phyloP scores from a whole-genome alignment of 2,888 invertebrate species.

The Philonicus albiceps region DNA sequence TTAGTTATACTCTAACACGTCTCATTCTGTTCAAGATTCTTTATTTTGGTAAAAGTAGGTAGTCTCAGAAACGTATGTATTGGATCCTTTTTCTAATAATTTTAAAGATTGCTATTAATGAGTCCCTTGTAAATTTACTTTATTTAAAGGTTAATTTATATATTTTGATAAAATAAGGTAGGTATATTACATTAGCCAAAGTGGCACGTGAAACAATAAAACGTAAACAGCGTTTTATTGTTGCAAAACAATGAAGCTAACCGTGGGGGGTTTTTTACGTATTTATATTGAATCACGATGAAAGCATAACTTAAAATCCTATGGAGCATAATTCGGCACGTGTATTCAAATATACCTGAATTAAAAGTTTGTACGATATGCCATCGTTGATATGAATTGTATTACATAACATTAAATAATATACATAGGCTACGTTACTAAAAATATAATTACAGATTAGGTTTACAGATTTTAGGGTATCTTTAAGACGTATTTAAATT shows the following conservation, averaged over 20 bases:
- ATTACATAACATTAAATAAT: too few relatives aligned
- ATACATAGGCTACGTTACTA: too few relatives aligned
- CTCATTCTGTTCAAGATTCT: background rate
- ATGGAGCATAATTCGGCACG: too few relatives aligned
- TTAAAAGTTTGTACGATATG: background rate
- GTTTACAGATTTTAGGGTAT: too few relatives aligned
- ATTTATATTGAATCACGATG: background rate
- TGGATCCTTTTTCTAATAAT: background rate
- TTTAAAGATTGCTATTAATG: background rate
- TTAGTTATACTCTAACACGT: background rate
- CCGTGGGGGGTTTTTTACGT: background rate
- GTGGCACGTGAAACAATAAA: background rate
- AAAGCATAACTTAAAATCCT: background rate
- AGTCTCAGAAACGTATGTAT: background rate
- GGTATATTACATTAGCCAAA: background rate
- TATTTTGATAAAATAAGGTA: background rate
- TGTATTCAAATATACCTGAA: too few relatives aligned
- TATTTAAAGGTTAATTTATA: background rate
- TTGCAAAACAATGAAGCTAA: background rate
- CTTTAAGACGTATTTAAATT: too few relatives aligned
- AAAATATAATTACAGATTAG: too few relatives aligned
- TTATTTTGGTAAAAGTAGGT: background rate
- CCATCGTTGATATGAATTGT: too few relatives aligned
- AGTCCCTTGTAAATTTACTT: background rate
- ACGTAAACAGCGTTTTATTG: too few relatives aligned